Percentiles rank a stretch among this genome's conserved stretches.
These are phyloP conservation scores for Odontocerum albicorne DNA, from an alignment of 2,888 invertebrate genomes.

Conservation along the genomic window DNA sequence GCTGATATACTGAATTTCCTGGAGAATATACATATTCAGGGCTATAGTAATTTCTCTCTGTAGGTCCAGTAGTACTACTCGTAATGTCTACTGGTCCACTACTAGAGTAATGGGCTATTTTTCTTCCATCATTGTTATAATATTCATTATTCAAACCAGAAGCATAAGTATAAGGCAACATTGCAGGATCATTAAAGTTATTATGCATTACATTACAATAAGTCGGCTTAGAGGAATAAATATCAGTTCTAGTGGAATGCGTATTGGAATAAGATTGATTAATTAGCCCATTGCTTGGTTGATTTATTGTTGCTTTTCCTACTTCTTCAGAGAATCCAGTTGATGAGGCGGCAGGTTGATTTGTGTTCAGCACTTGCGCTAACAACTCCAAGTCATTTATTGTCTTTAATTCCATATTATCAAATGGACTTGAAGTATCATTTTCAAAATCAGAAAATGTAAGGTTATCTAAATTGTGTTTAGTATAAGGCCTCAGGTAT, in stretches of 20 bases:
- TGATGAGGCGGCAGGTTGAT: slow-evolving; percentile 12
- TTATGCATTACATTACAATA: slow-evolving; percentile 4
- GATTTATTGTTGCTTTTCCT: neutral
- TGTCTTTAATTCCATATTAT: slow-evolving; percentile 88
- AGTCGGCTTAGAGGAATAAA: slow-evolving; percentile 8
- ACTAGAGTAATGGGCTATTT: slow-evolving; percentile 6
- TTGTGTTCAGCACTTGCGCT: slow-evolving; percentile 68
- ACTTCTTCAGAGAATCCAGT: neutral
- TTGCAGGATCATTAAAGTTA: neutral
- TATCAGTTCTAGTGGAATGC: slow-evolving; percentile 21
- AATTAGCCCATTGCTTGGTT: slow-evolving; percentile 2
- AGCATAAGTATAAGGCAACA: slow-evolving; percentile 3
- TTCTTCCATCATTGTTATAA: slow-evolving; percentile 11
- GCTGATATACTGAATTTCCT: slow-evolving; percentile 18
- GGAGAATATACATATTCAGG: slow-evolving; percentile 23
- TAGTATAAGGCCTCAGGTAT: slow-evolving; percentile 17
- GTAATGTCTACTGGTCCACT: slow-evolving; percentile 8
- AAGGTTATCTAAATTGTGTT: slow-evolving; percentile 48
- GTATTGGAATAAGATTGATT: slow-evolving; percentile 16
- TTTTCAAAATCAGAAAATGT: slow-evolving; percentile 83
- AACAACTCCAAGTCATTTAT: slow-evolving; percentile 91
- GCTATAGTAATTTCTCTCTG: slow-evolving; percentile 26
- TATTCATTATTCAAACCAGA: slow-evolving; percentile 11
- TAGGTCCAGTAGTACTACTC: no score
- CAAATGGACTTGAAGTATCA: slow-evolving; percentile 91